Base-by-base conservation (phyloP, 2,113 vertebrate genomes). In the Silurus asotus region DNA sequence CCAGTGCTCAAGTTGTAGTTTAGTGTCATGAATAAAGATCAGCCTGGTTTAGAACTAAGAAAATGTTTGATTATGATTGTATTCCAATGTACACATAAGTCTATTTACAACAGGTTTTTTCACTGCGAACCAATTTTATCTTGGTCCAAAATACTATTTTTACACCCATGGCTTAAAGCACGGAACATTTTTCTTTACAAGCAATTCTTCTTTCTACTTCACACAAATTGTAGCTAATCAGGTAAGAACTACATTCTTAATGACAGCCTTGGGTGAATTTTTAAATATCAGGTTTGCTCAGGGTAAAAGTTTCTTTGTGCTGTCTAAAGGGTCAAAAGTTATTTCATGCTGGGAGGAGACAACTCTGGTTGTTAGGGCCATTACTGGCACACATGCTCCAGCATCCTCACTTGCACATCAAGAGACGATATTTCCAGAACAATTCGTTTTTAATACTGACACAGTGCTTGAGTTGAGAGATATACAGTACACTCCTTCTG, bases 371-470 rank as follows among this genome's bases (percentile, higher is more conserved):
- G 86, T 86, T 82, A 88, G 81, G 84, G 28, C 70, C 75, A 58
- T 81, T 49, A 74, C 20, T 83, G 83, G 83, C 65, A 64, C 13
- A 17, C 23, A 13, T 20, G 75, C 67, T 67, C 67, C 64, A 55
- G 17, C 83, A 84, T 88, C 85, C 82, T 70, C 10, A 79, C 65
- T 79, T 82, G 59, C 59, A 81, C 28, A 55, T 28, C 23, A 67
- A 48, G 62, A 77, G 76, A 77, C 62, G 65, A 69, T 79, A 83
- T 80, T 84, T 85, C 84, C 48, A 87, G 85, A 85, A 87, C 83
- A 90, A 90, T 87, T 87, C 82, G 76, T 85, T 82, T 85, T 82
- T 82, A 69, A 85, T 82, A 84, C 69, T 69, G 85, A 64, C 59
- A 37, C 72, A 58, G 6, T 58, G n/a, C 45, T 79, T 87, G 28